phyloP scores from a whole-genome alignment of 2,797 vertebrate species.

The Spinus pinus region DNA sequence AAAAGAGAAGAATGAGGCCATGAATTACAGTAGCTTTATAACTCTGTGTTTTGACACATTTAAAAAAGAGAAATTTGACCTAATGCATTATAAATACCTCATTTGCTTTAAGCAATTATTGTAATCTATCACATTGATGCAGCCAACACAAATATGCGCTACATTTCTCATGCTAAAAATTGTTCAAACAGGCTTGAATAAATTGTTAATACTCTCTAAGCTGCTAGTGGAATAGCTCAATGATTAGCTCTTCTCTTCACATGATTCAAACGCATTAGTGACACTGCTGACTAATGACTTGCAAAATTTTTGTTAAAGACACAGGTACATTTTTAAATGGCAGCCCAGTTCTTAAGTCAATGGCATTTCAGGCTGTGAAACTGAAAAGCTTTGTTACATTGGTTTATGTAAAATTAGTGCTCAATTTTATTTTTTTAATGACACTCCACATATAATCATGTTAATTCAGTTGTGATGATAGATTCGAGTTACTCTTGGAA shows the following conservation, averaged over 20 bases:
- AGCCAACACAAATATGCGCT: neutral
- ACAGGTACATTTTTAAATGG: neutral
- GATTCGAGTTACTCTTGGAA: neutral
- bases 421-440: neutral
- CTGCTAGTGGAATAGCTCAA: neutral
- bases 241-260: constrained; percentile 19
- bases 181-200: constrained; percentile 21
- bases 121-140: constrained; percentile 34
- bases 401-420: neutral
- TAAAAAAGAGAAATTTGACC: neutral
- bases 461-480: neutral
- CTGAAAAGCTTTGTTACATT: neutral
- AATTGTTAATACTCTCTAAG: constrained; percentile 33
- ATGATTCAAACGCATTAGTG: neutral
- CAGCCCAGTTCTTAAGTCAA: neutral
- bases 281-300: constrained; percentile 25
- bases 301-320: constrained; percentile 23
- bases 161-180: constrained; percentile 9
- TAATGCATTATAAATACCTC: constrained; percentile 47
- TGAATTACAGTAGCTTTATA: neutral
- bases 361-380: neutral
- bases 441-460: neutral
- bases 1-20: neutral
- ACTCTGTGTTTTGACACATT: constrained; percentile 27
- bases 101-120: constrained; percentile 40